Evolutionary conservation across 2,113 vertebrate species (phyloP), one percentile per base, ranked within the genome.

Genomic region (Circaetus gallicus): DNA sequence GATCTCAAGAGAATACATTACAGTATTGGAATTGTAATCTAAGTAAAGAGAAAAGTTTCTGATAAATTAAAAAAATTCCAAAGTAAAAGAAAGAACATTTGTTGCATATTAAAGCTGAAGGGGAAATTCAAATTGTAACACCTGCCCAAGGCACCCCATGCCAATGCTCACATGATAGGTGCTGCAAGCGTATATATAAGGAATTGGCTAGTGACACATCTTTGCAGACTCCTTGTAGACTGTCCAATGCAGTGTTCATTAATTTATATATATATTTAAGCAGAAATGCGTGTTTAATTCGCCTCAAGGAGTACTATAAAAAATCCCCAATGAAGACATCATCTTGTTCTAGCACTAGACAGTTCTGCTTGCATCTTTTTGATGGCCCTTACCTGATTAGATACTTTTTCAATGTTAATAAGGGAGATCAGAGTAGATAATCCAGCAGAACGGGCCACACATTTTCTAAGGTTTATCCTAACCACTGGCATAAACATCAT

Each of bases 381-480:
- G 16, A 63, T 63, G 29, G 19, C 12, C 7, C 12, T 80, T 47
- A 25, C 13, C 24, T 24, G 8, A 45, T 62, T 45, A 80, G 56
- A 72, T 47, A 47, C 10, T 36, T 74, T 59, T 67, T 34, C 1
- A 2, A 28, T 29, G 18, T 45, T 50, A 69, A 24, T 38, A 59
- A 36, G 12, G 34, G 14, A 90, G 18, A 53, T 52, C 7, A 20
- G 22, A 59, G 34, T 38, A 19, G 31, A 38, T 74, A 73, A 58
- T 50, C 17, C 31, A 56, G 42, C 13, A 56, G 25, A 81, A n/a
- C 0, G 0, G 25, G 20, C 20, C 59, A 52, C 18, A 22, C 0
- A 50, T 50, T 74, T 74, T 66, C 43, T 74, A 74, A 29, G 28
- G 22, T 66, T 52, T 66, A 43, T 24, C 8, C 22, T 79, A 52